Evolutionary conservation across 2,113 vertebrate species (phyloP).

Genomic region (Nestor notabilis): DNA sequence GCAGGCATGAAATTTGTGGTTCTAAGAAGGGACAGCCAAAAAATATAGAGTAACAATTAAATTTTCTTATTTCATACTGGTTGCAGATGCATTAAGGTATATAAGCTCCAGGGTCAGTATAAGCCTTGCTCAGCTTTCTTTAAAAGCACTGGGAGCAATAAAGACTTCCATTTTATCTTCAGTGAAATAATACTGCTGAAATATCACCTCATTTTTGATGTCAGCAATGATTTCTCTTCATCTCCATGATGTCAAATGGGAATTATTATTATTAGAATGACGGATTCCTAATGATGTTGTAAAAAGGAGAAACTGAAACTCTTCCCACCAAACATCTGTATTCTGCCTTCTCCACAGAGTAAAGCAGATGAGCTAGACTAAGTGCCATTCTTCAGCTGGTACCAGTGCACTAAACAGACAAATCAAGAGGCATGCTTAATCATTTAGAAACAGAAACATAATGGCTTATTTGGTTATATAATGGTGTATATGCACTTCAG

Average conservation of each 20-base stretch:
- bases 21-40: neutral
- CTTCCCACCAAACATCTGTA: constrained; percentile 46
- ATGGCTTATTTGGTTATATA: neutral
- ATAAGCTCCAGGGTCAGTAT: constrained; percentile 66
- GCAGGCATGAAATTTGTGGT: neutral
- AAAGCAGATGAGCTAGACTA: neutral
- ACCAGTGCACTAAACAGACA: constrained; percentile 29
- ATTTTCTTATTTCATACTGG: constrained; percentile 55
- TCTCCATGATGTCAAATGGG: constrained; percentile 72
- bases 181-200: constrained; percentile 75
- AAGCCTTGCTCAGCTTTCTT: constrained; percentile 75
- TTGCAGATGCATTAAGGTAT: constrained; percentile 52
- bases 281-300: constrained; percentile 70
- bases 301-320: constrained; percentile 50
- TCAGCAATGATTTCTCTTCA: constrained; percentile 76
- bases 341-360: neutral
- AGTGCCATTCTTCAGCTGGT: neutral
- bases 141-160: constrained; percentile 75
- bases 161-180: constrained; percentile 75
- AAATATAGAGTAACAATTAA: constrained; percentile 53
- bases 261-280: constrained; percentile 76
- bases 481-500: neutral
- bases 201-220: constrained; percentile 79
- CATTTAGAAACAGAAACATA: constrained; percentile 3
- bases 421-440: constrained; percentile 46